Evolutionary conservation across 2,797 vertebrate genomes (phyloP).

Genomic region (Diplodus puntazzo): DNA sequence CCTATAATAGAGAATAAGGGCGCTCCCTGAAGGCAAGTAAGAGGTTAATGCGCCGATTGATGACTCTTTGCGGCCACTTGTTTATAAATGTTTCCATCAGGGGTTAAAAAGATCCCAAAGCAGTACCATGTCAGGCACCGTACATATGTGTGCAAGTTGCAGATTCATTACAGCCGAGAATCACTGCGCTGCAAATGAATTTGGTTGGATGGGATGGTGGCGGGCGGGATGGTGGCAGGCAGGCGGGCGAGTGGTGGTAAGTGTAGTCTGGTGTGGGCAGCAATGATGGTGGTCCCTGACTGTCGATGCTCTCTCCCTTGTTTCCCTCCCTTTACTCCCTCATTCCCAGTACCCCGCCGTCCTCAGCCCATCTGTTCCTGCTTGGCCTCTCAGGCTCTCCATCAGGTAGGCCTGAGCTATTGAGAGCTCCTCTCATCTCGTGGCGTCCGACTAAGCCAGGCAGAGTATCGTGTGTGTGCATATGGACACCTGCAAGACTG

Average conservation of each 20-base stretch:
- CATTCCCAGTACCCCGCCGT: conserved; percentile 72
- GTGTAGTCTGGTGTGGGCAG: conserved; percentile 82
- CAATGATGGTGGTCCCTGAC: conserved; percentile 87
- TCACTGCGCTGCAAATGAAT: conserved; percentile 82
- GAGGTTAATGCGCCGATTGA: conserved; percentile 81
- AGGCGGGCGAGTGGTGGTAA: conserved; percentile 65
- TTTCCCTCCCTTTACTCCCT: conserved; percentile 67
- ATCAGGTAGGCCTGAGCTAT: conserved; percentile 79
- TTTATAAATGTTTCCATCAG: conserved; percentile 87
- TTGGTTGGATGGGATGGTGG: conserved; percentile 72
- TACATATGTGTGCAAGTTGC: conserved; percentile 85
- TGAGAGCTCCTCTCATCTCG: conserved; percentile 74
- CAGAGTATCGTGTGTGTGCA: conserved; percentile 21
- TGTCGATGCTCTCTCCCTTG: conserved; percentile 73
- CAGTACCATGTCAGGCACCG: conserved; percentile 75
- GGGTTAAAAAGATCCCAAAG: conserved; percentile 77
- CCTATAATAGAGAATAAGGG: conserved; percentile 75
- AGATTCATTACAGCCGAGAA: conserved; percentile 82
- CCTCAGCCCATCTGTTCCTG: conserved; percentile 87
- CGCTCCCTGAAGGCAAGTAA: conserved; percentile 70
- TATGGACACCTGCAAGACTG: conserved; percentile 15
- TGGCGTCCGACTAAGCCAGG: conserved; percentile 68
- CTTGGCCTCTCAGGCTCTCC: conserved; percentile 80
- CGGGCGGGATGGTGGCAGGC: conserved; percentile 29
- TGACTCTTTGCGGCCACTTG: conserved; percentile 83